These are phyloP conservation scores for Achatina immaculata DNA, from an alignment of 1,140 invertebrate genomes.

Conservation along the genomic window DNA sequence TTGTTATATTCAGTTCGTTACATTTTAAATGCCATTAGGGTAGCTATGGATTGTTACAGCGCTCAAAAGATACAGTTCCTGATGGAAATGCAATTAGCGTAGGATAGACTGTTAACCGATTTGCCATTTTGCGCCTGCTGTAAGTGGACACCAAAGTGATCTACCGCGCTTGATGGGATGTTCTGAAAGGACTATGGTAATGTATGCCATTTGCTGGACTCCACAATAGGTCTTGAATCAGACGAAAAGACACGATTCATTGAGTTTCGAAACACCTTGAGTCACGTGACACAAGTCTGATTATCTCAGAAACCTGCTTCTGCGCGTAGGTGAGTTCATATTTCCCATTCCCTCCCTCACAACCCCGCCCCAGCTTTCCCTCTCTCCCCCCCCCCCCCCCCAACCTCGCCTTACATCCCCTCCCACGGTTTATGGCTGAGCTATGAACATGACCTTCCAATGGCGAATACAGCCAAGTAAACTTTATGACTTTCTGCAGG, in stretches of 20 bases:
- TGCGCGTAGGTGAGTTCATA: neutral
- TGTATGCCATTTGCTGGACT: neutral
- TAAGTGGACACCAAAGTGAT: neutral
- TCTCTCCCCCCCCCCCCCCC: too few species aligned
- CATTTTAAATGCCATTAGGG: conserved; percentile 5
- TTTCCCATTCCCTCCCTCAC: too few species aligned
- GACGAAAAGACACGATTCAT: neutral
- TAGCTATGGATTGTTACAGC: neutral
- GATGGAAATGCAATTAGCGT: conserved; percentile 12
- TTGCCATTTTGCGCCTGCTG: neutral
- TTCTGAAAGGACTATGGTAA: neutral
- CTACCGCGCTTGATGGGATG: neutral
- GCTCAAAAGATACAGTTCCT: neutral
- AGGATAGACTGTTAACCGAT: conserved; percentile 4
- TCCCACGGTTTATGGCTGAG: too few species aligned
- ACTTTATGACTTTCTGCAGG: too few species aligned
- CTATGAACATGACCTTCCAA: too few species aligned
- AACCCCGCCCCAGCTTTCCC: too few species aligned
- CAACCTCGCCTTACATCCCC: too few species aligned
- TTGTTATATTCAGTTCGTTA: neutral
- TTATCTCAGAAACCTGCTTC: neutral
- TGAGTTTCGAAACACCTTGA: neutral
- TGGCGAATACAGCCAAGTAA: too few species aligned
- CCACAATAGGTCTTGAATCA: neutral
- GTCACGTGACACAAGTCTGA: neutral